Evolutionary conservation across 2,113 vertebrate genomes (phyloP).

Genomic region (Otis tarda): DNA sequence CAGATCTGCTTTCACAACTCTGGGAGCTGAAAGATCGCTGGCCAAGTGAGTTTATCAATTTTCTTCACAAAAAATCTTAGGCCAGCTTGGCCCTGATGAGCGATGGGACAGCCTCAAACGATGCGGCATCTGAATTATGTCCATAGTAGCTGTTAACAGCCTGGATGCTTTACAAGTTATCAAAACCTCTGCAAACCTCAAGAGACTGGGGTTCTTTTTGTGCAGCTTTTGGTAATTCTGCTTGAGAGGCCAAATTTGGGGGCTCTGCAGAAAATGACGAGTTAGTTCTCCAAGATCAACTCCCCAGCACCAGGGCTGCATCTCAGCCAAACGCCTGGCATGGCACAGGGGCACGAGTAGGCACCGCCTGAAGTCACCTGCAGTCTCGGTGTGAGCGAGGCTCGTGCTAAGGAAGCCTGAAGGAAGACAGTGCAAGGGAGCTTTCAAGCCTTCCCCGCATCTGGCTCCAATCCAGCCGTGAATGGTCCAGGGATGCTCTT

Average conservation of each 20-base stretch:
- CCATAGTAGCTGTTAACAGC: not conserved
- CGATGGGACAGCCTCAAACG: not conserved
- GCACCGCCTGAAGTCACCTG: not conserved
- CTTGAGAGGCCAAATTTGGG: not conserved
- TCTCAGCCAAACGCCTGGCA: rapidly evolving
- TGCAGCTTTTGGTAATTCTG: not conserved
- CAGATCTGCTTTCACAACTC: not conserved
- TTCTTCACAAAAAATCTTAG: not conserved
- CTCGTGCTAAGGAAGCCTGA: not conserved
- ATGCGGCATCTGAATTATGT: not conserved
- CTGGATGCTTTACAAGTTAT: not conserved
- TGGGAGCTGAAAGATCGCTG: not conserved
- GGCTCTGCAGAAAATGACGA: not conserved
- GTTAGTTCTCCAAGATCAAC: not conserved
- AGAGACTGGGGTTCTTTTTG: not conserved
- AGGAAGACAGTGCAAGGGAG: not conserved
- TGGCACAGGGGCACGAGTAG: rapidly evolving
- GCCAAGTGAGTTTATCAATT: not conserved
- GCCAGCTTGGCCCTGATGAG: not conserved
- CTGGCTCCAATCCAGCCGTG: not conserved
- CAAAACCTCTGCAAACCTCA: not conserved
- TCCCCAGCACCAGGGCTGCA: not conserved
- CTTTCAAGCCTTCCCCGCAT: not conserved
- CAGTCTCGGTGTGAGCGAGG: rapidly evolving
- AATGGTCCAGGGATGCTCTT: not conserved